These are phyloP conservation scores for Ataeniobius toweri DNA, from an alignment of 2,797 vertebrate genomes.

Conservation along the genomic window DNA sequence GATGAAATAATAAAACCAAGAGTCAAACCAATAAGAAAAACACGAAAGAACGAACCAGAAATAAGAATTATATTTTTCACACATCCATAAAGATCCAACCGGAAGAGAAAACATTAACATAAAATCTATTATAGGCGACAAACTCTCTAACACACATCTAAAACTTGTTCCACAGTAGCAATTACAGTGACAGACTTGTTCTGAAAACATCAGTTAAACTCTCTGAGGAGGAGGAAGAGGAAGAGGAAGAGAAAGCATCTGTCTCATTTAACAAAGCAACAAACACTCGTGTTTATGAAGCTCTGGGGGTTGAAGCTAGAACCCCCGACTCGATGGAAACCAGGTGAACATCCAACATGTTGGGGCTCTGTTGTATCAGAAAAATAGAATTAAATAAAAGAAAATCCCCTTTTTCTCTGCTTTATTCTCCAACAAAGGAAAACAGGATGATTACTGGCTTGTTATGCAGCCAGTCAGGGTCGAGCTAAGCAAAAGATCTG, in stretches of 20 bases:
- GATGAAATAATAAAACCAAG: neutral
- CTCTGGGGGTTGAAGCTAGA: neutral
- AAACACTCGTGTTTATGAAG: neutral
- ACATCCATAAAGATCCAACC: neutral
- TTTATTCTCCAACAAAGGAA: slow-evolving; percentile 5
- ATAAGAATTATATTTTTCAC: neutral
- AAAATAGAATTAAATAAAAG: neutral
- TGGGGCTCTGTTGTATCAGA: neutral
- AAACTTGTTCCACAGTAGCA: neutral
- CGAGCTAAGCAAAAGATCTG: slow-evolving; percentile 14
- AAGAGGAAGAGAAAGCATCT: slow-evolving; percentile 8
- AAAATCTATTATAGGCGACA: neutral
- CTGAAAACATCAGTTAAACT: slow-evolving; percentile 41
- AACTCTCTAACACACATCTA: neutral
- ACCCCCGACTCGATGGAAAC: slow-evolving; percentile 1
- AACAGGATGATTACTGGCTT: slow-evolving; percentile 8
- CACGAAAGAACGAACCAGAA: neutral
- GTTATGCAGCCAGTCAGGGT: slow-evolving; percentile 17
- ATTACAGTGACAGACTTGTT: neutral
- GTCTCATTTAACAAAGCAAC: neutral
- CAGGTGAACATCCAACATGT: slow-evolving; percentile 8
- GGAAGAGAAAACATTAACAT: neutral
- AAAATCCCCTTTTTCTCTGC: neutral
- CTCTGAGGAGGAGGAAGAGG: slow-evolving; percentile 11
- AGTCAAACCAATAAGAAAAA: neutral